phyloP scores from a whole-genome alignment of 2,888 invertebrate genomes.

The Dryomyza anilis region DNA sequence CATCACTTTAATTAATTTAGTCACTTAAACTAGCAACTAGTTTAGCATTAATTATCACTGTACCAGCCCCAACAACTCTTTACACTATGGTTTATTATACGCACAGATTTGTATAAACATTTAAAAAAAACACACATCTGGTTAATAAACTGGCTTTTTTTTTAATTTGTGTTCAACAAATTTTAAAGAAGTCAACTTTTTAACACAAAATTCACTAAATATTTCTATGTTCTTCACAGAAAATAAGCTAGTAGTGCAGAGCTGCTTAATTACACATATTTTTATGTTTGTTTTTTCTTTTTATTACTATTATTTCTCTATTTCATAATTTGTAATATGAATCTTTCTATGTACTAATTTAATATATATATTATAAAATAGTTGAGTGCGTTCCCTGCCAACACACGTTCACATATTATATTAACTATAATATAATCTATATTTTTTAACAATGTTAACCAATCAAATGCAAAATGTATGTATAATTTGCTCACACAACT shows the following conservation, averaged over 20 bases:
- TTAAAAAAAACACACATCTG: background rate
- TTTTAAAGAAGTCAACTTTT: background rate
- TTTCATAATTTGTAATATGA: conserved; percentile 1
- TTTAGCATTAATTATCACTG: too few species aligned
- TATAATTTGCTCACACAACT: background rate
- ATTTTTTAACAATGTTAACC: conserved; percentile 11
- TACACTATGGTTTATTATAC: background rate
- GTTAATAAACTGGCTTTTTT: background rate
- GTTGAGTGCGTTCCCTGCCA: too few species aligned
- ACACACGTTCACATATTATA: too few species aligned
- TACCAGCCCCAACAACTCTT: too few species aligned
- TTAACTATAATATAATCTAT: too few species aligned
- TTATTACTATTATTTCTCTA: conserved; percentile 1
- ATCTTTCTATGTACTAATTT: too few species aligned
- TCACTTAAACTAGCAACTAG: too few species aligned
- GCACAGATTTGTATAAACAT: background rate
- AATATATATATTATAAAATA: too few species aligned
- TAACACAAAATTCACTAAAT: background rate
- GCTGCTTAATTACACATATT: too few species aligned
- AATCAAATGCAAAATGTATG: background rate
- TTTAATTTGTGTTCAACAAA: conserved; percentile 6
- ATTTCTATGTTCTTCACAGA: too few species aligned
- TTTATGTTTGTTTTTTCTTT: background rate
- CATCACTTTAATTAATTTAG: too few species aligned
- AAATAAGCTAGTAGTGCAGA: too few species aligned